Evolutionary conservation across 2,797 vertebrate genomes (phyloP).

Genomic region (Erethizon dorsatum): DNA sequence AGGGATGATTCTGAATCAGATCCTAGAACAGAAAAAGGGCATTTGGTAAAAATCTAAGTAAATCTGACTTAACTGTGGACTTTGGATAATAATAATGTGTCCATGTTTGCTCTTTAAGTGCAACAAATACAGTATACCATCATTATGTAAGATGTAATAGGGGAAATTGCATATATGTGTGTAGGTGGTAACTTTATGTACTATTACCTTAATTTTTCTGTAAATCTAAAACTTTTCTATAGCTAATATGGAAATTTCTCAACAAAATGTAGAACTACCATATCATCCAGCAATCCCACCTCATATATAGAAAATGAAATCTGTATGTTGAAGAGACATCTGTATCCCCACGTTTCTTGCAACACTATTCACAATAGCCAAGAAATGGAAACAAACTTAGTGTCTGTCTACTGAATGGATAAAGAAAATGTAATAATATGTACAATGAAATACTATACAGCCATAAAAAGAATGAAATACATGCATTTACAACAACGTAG

Average conservation of each 20-base stretch:
- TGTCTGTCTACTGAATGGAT: background rate
- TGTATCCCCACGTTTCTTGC: background rate
- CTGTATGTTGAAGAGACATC: background rate
- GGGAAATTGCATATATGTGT: background rate
- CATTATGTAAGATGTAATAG: background rate
- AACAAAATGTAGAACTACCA: background rate
- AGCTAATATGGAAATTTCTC: background rate
- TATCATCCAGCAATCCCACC: background rate
- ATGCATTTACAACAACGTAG: background rate
- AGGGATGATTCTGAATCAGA: background rate
- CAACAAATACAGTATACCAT: background rate
- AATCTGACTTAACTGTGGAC: background rate
- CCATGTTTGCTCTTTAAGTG: background rate
- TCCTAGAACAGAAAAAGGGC: background rate
- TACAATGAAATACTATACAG: background rate
- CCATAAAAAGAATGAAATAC: background rate
- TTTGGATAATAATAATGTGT: background rate
- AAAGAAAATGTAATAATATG: background rate
- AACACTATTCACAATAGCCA: background rate
- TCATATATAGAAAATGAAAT: background rate
- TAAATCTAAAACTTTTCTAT: background rate
- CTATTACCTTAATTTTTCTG: conserved; percentile 16
- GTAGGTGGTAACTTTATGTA: background rate
- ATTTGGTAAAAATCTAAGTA: background rate
- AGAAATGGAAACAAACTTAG: background rate